Evolutionary conservation across 2,797 vertebrate genomes (phyloP).

Genomic region (Carcharodon carcharias): DNA sequence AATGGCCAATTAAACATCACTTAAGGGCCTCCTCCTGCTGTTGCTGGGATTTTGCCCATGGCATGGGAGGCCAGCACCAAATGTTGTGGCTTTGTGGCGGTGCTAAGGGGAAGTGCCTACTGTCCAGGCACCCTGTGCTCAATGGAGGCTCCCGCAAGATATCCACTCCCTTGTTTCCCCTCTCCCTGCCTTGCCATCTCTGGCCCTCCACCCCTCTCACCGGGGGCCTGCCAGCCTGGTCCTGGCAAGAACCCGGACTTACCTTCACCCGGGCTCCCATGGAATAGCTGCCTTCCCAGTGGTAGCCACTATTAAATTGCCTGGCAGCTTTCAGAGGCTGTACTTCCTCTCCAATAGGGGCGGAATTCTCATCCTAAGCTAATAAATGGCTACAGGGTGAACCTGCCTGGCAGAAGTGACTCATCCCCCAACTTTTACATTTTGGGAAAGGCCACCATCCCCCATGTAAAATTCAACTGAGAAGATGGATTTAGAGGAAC

Average conservation of each 20-base stretch:
- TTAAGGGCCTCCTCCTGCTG: too few species aligned
- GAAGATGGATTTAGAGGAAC: neutral
- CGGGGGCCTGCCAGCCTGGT: too few species aligned
- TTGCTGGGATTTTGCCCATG: too few species aligned
- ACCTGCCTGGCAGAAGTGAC: neutral
- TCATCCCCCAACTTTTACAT: too few species aligned
- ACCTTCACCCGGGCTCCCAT: neutral
- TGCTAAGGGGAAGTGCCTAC: too few species aligned
- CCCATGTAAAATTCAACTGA: neutral
- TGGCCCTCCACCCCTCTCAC: neutral
- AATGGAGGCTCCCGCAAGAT: too few species aligned
- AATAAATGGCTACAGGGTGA: neutral
- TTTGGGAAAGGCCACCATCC: neutral
- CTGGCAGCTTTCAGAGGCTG: neutral
- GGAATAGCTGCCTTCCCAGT: neutral
- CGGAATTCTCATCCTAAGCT: neutral
- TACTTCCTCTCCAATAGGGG: neutral
- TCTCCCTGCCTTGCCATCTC: neutral
- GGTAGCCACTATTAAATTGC: neutral
- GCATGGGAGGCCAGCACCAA: too few species aligned
- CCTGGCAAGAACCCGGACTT: neutral
- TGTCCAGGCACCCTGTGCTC: too few species aligned
- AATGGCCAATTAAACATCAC: too few species aligned
- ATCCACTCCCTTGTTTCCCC: neutral
- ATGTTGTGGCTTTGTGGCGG: too few species aligned